These are phyloP conservation scores for Hetaerina titia DNA, from an alignment of 2,888 invertebrate species.

Conservation along the genomic window DNA sequence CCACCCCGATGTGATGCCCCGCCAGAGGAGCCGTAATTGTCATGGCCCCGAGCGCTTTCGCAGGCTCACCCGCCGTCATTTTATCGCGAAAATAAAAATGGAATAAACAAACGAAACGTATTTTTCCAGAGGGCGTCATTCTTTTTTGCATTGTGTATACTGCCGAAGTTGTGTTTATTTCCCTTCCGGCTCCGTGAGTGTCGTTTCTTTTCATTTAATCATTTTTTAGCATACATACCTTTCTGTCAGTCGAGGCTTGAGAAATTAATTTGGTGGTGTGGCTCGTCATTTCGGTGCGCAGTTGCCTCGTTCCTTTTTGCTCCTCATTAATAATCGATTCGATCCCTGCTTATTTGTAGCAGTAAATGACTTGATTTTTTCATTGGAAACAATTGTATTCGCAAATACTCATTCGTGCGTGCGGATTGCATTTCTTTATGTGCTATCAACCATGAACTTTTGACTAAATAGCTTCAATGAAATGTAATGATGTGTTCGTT, in stretches of 20 bases:
- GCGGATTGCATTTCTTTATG: too few relatives aligned
- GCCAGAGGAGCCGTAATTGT: slow-evolving; percentile 40
- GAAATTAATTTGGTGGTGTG: neutral
- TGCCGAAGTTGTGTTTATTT: neutral
- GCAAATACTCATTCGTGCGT: neutral
- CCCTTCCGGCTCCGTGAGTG: neutral
- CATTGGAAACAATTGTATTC: neutral
- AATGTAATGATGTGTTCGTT: too few relatives aligned
- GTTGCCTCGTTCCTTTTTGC: neutral
- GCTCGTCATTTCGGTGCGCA: neutral
- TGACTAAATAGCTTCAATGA: too few relatives aligned
- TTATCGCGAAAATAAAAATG: neutral
- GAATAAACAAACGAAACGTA: neutral
- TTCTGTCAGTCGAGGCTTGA: neutral
- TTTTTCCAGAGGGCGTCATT: slow-evolving; percentile 6
- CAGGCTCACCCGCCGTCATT: neutral
- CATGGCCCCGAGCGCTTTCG: slow-evolving; percentile 14
- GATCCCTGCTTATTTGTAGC: neutral
- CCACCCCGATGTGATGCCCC: neutral
- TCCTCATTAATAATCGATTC: neutral
- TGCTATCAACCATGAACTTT: too few relatives aligned
- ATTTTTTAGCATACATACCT: neutral
- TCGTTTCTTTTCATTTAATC: neutral
- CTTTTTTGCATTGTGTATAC: neutral
- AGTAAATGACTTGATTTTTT: neutral